Evolutionary conservation across 2,888 invertebrate species (phyloP), one percentile per base, ranked within the genome.

Genomic region (Hirtodrosophila duncani): DNA sequence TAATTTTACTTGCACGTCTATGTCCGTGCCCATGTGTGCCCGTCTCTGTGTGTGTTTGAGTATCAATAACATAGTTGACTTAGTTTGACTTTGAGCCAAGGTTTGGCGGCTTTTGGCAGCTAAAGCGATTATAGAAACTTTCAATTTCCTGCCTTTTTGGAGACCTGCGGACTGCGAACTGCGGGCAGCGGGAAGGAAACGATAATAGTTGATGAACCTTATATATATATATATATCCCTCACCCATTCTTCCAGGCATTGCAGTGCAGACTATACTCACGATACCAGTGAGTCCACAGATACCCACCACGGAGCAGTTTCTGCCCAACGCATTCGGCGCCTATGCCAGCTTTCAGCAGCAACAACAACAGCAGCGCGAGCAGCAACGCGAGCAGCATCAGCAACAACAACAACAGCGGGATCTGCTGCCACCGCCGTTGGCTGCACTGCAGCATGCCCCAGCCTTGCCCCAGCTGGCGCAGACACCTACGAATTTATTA

Each of bases 261-360:
- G 96, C 96, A 43, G 94, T 97, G 39, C 98, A 98, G 88, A 97
- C 97, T 82, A 96, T 98, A 84, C 89, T 98, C 77, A 97, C 97
- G 67, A 97, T 98, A 85, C 97, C 97, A 44, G 95, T 97, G 55
- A 95, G 93, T 88, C 87, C 87, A 36, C 94, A 95, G 88, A 93
- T 95, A 66, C 94, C 94, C 88, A 90, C 91, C 36, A 90, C 89
- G 84, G 91, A 91, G 70, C 91, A 91, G 78, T 84, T 87, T 57
- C 71, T 85, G 36, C 84, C 86, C 36, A 84, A 81, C 37, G 72
- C 71, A 11, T 86, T 86, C 36, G 84, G 85, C 21, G 81, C 84
- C 11, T 84, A 79, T 36, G 82, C 84, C 9, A 70, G 79, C 42
- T 82, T 77, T 44, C 78, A 83, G 41, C 79, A 78, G 4, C 82